These are phyloP conservation scores for Nemapogon koenigi DNA, from an alignment of 2,888 invertebrate genomes.

Conservation along the genomic window DNA sequence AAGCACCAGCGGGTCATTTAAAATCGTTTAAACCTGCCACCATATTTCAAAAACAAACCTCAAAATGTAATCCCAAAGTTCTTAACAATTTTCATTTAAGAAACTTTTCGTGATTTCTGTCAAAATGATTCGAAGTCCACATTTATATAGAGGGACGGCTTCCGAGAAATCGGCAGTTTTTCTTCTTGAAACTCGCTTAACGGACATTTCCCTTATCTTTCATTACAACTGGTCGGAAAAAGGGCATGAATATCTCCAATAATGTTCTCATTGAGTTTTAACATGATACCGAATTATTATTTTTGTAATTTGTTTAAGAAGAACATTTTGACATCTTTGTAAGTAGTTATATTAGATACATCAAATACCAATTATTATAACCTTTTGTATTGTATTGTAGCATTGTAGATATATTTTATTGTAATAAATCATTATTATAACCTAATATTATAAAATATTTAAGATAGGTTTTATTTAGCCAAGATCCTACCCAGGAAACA, in stretches of 20 bases:
- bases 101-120: conserved; percentile 36
- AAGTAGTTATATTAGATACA: too few relatives aligned
- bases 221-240: conserved; percentile 9
- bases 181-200: conserved; percentile 20
- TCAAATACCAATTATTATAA: too few relatives aligned
- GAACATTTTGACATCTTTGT: too few relatives aligned
- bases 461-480: too few relatives aligned
- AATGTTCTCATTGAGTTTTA: conserved; percentile 7
- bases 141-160: conserved; percentile 19
- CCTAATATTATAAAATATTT: too few relatives aligned
- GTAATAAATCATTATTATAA: too few relatives aligned
- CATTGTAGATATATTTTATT: too few relatives aligned
- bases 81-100: conserved; percentile 31
- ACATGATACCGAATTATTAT: conserved; percentile 9
- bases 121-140: conserved; percentile 20
- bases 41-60: conserved; percentile 39
- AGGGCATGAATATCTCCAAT: conserved; percentile 8
- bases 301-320: too few relatives aligned
- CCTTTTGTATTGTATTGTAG: too few relatives aligned
- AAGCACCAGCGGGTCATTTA: too few relatives aligned
- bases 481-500: too few relatives aligned
- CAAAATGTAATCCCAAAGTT: conserved; percentile 34
- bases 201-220: conserved; percentile 17
- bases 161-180: conserved; percentile 19
- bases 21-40: too few relatives aligned